Conservation (phyloP, 2,888 invertebrate genomes). For the Yponomeuta cagnagella region DNA sequence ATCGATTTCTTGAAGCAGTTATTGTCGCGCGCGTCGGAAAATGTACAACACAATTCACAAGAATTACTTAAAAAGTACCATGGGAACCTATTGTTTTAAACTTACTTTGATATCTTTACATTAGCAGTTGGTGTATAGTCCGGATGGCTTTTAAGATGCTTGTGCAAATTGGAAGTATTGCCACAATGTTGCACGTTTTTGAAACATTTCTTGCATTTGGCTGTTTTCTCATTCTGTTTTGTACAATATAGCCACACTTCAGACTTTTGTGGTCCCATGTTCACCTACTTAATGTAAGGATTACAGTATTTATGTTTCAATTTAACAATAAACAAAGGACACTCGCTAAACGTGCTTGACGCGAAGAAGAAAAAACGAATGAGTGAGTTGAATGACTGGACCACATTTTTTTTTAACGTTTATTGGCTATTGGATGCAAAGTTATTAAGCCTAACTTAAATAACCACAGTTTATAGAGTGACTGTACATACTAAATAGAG, state of each 20-base stretch:
- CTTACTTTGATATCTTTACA: slow-evolving; percentile 12
- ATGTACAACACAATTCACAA: no score
- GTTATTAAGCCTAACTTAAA: no score
- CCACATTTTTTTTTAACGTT: no score
- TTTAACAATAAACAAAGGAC: not conserved
- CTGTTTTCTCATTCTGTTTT: slow-evolving; percentile 12
- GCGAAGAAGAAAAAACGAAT: not conserved
- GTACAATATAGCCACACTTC: slow-evolving; percentile 15
- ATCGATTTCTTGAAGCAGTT: no score
- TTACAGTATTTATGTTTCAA: not conserved
- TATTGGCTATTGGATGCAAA: no score
- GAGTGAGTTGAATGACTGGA: no score
- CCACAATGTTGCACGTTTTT: slow-evolving; percentile 14
- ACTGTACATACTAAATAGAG: no score
- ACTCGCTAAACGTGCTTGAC: not conserved
- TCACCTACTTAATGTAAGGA: not conserved
- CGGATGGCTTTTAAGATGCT: slow-evolving; percentile 16
- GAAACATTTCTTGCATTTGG: slow-evolving; percentile 15
- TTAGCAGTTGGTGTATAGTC: slow-evolving; percentile 14
- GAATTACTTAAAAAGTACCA: no score
- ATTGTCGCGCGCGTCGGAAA: no score
- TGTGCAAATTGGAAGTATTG: slow-evolving; percentile 17
- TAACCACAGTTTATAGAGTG: no score
- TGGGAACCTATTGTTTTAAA: not conserved
- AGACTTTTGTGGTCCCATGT: slow-evolving; percentile 12